Base-by-base conservation (phyloP, 2,113 vertebrate species). In the Thamnaconus septentrionalis region DNA sequence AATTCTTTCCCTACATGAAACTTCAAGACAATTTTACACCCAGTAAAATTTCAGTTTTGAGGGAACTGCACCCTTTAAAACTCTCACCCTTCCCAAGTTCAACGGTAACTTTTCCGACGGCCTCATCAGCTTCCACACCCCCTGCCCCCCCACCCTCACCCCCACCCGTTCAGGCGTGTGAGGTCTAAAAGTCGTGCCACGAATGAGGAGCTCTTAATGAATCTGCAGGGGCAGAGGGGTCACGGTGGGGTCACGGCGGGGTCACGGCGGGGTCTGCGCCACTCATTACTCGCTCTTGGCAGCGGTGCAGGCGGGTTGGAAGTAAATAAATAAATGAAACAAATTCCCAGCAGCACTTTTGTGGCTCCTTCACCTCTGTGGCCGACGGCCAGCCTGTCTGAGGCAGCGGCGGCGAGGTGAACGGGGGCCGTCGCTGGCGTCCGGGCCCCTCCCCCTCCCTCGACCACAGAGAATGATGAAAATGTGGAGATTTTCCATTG, bases 381-480 rank as follows among this genome's bases (percentile, higher is more conserved):
- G 59, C 66, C 78, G 74, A 76, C 59, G 59, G 41, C 50, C 57
- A 39, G 62, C 64, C 7, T 7, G 44, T 45, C 61, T 89, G 61
- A 60, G 57, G 75, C 48, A 5, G 56, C 50, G 9, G 46, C 67
- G 10, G 9, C n/a, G 72, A 67, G 49, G 45, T 40, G 50, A 62
- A 72, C 44, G 12, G 47, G 49, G 42, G 42, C 10, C 9, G 53
- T 31, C 18, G 18, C 18, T 31, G 18, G 18, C 18, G 18, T 31
- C 18, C 18, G 18, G 18, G 18, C 18, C 18, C 18, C 18, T 31
- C 18, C 18, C 18, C 18, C 18, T 31, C 18, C 18, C 18, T 31
- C 18, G 2, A 31, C 18, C 18, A 31, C 18, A 31, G 18, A 2
- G 2, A 1, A 31, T 31, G 18, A 31, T 31, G 18, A 31, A 31